Conservation (phyloP, 2,888 invertebrate genomes). For the Tyria jacobaeae region DNA sequence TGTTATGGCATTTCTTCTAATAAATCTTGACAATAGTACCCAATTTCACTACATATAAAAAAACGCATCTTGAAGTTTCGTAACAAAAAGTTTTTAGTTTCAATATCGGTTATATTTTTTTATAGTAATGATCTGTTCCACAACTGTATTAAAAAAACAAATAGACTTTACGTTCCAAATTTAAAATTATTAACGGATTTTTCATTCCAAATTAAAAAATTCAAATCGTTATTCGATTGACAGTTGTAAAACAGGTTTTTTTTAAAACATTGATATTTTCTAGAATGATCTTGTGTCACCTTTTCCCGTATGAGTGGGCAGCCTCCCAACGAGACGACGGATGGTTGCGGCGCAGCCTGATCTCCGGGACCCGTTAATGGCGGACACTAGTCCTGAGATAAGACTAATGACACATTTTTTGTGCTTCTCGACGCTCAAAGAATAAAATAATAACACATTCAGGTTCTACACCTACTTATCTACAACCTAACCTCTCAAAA, state of each 20-base stretch:
- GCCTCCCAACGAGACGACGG: constrained; percentile 16
- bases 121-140: constrained; percentile 3
- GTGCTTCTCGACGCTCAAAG: constrained; percentile 26
- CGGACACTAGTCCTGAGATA: constrained; percentile 25
- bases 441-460: constrained; percentile 17
- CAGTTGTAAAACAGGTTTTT: constrained; percentile 6
- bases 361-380: constrained; percentile 20
- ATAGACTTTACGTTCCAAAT: background rate
- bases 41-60: background rate
- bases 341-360: constrained; percentile 15
- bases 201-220: background rate
- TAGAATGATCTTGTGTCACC: constrained; percentile 26
- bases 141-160: constrained; percentile 1
- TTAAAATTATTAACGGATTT: background rate
- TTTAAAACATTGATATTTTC: constrained; percentile 19
- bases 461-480: constrained; percentile 6
- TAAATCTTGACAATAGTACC: constrained; percentile 10
- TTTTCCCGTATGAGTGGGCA: constrained; percentile 19
- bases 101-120: constrained; percentile 1
- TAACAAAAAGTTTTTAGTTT: background rate
- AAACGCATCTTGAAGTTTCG: too few relatives aligned
- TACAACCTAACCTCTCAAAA: constrained; percentile 3
- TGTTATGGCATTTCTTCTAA: background rate
- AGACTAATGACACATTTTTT: constrained; percentile 25
- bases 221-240: background rate